Conservation (phyloP, 1,140 invertebrate species). For the Nilaparvata lugens region DNA sequence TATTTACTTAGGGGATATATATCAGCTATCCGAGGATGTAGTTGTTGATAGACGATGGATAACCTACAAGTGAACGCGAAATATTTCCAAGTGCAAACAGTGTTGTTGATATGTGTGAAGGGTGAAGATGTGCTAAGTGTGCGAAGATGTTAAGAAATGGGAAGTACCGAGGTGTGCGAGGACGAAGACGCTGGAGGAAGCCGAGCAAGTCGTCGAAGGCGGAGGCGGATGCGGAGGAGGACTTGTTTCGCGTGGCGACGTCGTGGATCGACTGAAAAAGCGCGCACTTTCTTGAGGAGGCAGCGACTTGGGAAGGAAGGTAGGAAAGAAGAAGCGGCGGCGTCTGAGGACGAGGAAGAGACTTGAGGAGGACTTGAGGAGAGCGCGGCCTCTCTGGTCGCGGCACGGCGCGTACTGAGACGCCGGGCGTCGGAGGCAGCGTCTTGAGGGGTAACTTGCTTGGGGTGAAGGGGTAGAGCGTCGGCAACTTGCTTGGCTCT, state of each 20-base stretch:
- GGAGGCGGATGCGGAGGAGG: conserved; percentile 5
- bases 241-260: conserved; percentile 12
- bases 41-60: too few species aligned
- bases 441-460: not conserved
- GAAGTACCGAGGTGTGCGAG: conserved; percentile 5
- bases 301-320: conserved; percentile 1
- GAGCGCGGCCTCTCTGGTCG: conserved; percentile 15
- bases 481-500: conserved; percentile 18
- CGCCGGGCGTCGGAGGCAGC: conserved; percentile 11
- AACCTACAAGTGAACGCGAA: too few species aligned
- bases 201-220: not conserved
- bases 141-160: conserved; percentile 17
- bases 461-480: not conserved
- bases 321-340: conserved; percentile 2
- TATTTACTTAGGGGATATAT: too few species aligned
- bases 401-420: conserved; percentile 15
- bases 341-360: conserved; percentile 15
- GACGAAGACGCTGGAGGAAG: not conserved
- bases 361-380: conserved; percentile 1
- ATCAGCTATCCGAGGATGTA: too few species aligned
- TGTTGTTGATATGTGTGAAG: not conserved
- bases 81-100: not conserved
- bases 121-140: conserved; percentile 18
- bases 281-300: conserved; percentile 14
- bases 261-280: conserved; percentile 13